A percentile compares a stretch with the other conserved stretches of the same genome.
Evolutionary conservation across 1,140 invertebrate genomes (phyloP).

Genomic region (Metopolophium dirhodum): DNA sequence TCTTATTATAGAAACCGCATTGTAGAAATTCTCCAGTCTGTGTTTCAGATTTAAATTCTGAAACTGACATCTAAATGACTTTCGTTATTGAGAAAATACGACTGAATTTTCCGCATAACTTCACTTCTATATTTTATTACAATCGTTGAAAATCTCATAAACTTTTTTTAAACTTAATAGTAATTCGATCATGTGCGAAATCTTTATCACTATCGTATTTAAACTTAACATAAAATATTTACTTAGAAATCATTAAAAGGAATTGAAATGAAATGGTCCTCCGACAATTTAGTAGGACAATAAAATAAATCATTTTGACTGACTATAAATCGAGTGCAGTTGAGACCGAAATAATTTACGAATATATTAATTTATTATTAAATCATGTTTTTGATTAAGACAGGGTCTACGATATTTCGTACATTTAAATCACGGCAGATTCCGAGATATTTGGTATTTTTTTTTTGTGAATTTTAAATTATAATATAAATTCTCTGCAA

Average conservation of each 20-base stretch:
- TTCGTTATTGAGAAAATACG: slow-evolving; percentile 14
- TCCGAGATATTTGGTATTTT: neutral
- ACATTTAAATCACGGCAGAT: neutral
- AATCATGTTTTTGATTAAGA: neutral
- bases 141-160: slow-evolving; percentile 3
- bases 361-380: neutral
- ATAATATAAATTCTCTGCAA: neutral
- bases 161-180: neutral
- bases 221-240: neutral
- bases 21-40: neutral
- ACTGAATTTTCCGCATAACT: slow-evolving; percentile 32
- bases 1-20: neutral
- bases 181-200: neutral
- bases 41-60: neutral
- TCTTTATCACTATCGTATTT: neutral
- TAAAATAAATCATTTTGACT: slow-evolving; percentile 14
- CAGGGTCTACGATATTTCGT: neutral
- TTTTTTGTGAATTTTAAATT: neutral
- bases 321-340: neutral
- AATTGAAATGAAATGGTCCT: neutral
- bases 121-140: neutral
- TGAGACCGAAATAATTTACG: neutral
- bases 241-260: neutral
- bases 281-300: neutral
- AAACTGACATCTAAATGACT: slow-evolving; percentile 41